Conservation (phyloP, 2,888 invertebrate genomes). For the Drosophila birchii region DNA sequence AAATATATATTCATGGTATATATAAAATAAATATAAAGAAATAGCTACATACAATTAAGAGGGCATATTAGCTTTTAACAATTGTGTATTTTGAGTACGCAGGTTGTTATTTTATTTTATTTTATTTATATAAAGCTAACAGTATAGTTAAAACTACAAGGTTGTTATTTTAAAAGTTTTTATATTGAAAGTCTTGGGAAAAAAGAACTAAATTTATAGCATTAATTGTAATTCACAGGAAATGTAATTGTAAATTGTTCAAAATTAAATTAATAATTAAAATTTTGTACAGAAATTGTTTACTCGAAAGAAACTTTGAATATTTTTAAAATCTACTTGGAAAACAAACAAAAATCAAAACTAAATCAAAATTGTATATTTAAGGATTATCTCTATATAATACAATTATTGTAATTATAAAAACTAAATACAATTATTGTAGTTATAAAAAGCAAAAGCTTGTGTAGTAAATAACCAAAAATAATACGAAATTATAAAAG, state of each 20-base stretch:
- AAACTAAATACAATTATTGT: no score
- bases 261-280: no score
- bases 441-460: neutral
- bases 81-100: neutral
- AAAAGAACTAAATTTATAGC: no score
- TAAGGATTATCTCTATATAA: neutral
- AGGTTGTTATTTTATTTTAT: neutral
- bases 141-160: no score
- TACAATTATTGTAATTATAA: neutral
- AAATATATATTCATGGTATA: slow-evolving; percentile 6
- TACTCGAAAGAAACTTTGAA: neutral
- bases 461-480: no score
- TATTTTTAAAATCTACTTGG: neutral
- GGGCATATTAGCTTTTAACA: neutral
- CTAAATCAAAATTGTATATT: neutral
- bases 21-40: neutral
- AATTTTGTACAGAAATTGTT: neutral
- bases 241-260: no score
- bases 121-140: no score
- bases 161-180: neutral
- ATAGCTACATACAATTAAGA: neutral
- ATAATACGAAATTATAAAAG: neutral
- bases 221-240: no score
- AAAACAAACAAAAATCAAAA: no score
- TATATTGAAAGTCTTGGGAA: no score